Conservation (phyloP, 2,888 invertebrate species). For the Vanessa cardui region DNA sequence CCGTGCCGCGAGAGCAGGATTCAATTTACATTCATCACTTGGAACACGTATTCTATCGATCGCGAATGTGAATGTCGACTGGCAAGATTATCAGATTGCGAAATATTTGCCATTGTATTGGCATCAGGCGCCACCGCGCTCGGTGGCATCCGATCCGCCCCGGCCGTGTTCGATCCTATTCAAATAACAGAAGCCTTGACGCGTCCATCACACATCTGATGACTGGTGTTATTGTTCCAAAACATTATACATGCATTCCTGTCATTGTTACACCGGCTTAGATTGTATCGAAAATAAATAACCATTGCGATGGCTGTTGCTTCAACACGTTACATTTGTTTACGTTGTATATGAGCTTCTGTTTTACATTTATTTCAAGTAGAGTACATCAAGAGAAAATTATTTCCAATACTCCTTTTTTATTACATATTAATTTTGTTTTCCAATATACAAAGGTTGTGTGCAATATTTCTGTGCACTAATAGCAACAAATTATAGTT, state of each 20-base stretch:
- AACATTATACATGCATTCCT: conserved; percentile 40
- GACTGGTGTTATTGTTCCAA: conserved; percentile 52
- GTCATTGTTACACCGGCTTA: conserved; percentile 34
- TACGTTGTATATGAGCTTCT: neutral
- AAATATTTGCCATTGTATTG: conserved; percentile 59
- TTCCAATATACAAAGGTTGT: no score
- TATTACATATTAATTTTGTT: no score
- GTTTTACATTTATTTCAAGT: neutral
- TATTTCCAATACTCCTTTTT: no score
- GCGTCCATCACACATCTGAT: conserved; percentile 60
- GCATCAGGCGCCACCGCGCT: conserved; percentile 44
- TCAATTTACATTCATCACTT: conserved; percentile 36
- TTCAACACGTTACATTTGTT: neutral
- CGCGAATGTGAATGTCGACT: conserved; percentile 53
- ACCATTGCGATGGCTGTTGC: conserved; percentile 8
- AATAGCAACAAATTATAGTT: no score
- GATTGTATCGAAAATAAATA: conserved; percentile 18
- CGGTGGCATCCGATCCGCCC: conserved; percentile 49
- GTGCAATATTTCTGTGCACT: no score
- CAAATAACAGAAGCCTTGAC: conserved; percentile 56
- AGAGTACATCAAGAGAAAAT: no score
- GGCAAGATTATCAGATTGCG: conserved; percentile 54
- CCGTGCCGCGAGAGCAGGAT: conserved; percentile 28
- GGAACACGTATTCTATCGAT: conserved; percentile 36
- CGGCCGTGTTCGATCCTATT: conserved; percentile 42